phyloP scores from a whole-genome alignment of 2,113 vertebrate species.

The Nycticorax nycticorax region DNA sequence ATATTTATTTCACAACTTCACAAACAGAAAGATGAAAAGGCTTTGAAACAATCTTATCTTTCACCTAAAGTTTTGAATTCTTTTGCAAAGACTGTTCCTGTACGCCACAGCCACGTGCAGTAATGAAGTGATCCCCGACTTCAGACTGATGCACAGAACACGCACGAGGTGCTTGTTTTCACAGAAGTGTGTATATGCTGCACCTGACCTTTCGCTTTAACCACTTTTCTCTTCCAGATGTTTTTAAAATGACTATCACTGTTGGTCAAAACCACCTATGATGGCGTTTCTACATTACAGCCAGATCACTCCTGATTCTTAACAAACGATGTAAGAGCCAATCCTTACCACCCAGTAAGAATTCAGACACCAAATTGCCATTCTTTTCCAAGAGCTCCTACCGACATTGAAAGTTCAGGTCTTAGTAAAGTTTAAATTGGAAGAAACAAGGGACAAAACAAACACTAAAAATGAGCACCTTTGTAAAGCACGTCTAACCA shows the following conservation, averaged over 20 bases:
- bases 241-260: background rate
- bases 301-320: background rate
- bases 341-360: background rate
- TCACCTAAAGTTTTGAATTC: background rate
- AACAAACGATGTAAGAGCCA: background rate
- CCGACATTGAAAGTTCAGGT: background rate
- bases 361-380: background rate
- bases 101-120: background rate
- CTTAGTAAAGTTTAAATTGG: background rate
- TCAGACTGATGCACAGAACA: background rate
- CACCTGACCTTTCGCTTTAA: background rate
- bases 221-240: background rate
- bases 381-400: background rate
- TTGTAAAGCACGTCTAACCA: background rate
- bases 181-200: background rate
- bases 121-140: background rate
- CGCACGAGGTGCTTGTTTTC: background rate
- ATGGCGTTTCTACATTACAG: background rate
- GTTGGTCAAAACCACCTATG: background rate
- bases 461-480: background rate
- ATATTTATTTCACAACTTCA: slow-evolving; percentile 1
- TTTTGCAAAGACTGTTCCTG: background rate
- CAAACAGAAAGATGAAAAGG: background rate
- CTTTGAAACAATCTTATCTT: background rate
- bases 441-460: background rate